Evolutionary conservation across 2,113 vertebrate species (phyloP), one percentile per base, ranked within the genome.

Genomic region (Amia ocellicauda): DNA sequence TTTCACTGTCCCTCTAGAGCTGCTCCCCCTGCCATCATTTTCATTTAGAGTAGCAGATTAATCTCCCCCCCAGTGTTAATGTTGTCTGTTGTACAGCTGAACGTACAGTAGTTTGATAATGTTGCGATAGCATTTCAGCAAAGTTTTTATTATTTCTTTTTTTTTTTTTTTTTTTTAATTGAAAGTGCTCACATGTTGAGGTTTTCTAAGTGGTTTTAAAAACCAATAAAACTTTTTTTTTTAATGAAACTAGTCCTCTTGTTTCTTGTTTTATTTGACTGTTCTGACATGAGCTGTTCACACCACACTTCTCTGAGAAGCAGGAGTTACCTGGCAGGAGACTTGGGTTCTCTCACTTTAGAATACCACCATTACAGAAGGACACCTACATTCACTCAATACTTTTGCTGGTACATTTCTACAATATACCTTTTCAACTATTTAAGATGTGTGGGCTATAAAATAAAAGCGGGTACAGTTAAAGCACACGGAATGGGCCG

Each of bases 211-310:
- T 93, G 90, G 95, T 97, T 99, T 92, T 93, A 91, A 90, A 93
- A 92, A 90, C 80, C 90, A 88, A 98, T 95, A 97, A 97, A 95
- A 94, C 79, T 85, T 91, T 98, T 96, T 94, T 93, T 92, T 98
- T 83, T 84, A 85, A 85, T 85, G 85, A 88, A 83, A 63, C 26
- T 27, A 36, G 7, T 50, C 26, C 31, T 54, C 31, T 43, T 51
- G 68, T 36, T 4, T 41, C 14, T 58, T 64, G 60, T 22, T 19
- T 28, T 66, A 3, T 50, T 9, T 40, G 5, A 27, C 20, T 27
- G 8, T 58, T 3, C 7, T 28, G n/a, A n/a, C n/a, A n/a, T n/a
- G n/a, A n/a, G n/a, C n/a, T n/a, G n/a, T n/a, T n/a, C n/a, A n/a
- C n/a, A n/a, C n/a, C n/a, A n/a, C n/a, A n/a, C n/a, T n/a, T n/a